Evolutionary conservation across 2,113 vertebrate genomes (phyloP).

Genomic region (Ascaphus truei): DNA sequence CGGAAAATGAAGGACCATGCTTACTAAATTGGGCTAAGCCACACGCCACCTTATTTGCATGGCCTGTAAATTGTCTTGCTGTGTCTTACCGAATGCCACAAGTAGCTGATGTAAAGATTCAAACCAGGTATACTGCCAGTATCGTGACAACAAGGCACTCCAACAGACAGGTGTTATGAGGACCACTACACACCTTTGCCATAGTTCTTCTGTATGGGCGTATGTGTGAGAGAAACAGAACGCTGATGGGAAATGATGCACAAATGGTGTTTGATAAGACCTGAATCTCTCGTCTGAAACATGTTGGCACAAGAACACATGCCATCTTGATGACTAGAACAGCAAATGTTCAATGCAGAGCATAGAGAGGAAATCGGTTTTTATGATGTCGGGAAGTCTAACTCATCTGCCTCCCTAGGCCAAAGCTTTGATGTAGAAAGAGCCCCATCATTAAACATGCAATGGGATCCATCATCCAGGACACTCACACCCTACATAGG

Average conservation of each 20-base stretch:
- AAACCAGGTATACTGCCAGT: no score
- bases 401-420: neutral
- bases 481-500: neutral
- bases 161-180: no score
- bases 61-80: neutral
- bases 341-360: constrained; percentile 20
- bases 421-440: neutral
- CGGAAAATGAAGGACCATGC: neutral
- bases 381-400: neutral
- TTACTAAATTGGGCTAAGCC: constrained; percentile 2
- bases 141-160: no score
- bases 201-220: no score
- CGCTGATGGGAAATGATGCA: neutral
- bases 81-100: no score
- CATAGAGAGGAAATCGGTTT: constrained; percentile 6
- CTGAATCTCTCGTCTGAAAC: constrained; percentile 10
- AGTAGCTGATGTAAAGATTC: no score
- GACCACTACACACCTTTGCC: no score
- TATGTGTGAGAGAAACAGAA: neutral
- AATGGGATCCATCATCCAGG: no score
- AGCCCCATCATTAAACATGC: neutral
- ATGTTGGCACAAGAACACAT: constrained; percentile 9
- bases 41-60: constrained; percentile 22
- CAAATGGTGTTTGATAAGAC: constrained; percentile 6
- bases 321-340: constrained; percentile 29